These are phyloP conservation scores for Acromyrmex echinatior DNA, from an alignment of 1,140 invertebrate species.

Conservation along the genomic window DNA sequence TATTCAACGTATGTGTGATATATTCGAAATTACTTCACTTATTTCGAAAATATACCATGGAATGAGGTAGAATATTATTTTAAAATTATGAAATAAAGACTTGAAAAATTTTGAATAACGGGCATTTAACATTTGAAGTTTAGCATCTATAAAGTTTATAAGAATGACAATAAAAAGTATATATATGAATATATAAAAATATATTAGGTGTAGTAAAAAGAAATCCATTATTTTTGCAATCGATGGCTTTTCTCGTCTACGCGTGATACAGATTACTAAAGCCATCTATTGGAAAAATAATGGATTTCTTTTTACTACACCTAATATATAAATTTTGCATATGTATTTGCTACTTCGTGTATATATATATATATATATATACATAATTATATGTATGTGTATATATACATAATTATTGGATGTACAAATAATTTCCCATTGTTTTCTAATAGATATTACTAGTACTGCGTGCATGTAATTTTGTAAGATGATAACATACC, in stretches of 20 bases:
- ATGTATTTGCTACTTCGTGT: not conserved
- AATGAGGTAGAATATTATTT: constrained; percentile 25
- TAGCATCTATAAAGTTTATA: not conserved
- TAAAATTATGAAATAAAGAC: constrained; percentile 2
- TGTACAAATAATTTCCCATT: no score
- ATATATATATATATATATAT: not conserved
- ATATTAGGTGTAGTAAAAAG: no score
- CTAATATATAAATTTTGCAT: constrained; percentile 35
- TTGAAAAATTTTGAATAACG: not conserved
- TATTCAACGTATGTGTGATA: not conserved
- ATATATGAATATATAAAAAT: not conserved
- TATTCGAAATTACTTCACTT: constrained; percentile 21
- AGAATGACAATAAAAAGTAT: not conserved
- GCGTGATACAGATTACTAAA: no score
- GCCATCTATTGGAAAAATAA: no score
- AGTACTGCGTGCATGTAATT: no score
- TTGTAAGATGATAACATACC: no score
- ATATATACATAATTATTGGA: not conserved
- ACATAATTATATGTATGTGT: not conserved
- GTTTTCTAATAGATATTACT: no score
- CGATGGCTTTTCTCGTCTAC: no score
- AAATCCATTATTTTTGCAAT: no score
- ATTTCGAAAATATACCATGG: not conserved
- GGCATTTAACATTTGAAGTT: not conserved
- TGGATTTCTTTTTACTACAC: no score